phyloP scores from a whole-genome alignment of 2,113 vertebrate genomes.

The Pholis gunnellus region DNA sequence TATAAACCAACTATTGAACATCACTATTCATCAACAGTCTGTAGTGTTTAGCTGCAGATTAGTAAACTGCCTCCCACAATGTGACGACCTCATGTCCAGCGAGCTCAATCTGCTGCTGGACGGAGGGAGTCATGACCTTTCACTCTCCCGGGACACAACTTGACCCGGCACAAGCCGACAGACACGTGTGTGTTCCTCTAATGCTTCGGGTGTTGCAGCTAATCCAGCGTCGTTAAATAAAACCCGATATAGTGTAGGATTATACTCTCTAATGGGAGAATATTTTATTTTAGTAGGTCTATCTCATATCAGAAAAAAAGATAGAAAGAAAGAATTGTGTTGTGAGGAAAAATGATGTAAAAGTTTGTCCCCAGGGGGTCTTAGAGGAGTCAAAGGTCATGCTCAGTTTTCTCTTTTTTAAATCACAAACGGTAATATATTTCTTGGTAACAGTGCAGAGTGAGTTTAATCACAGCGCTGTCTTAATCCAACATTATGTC shows the following conservation, averaged over 20 bases:
- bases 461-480: not conserved
- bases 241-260: not conserved
- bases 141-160: slow-evolving; percentile 50
- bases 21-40: not conserved
- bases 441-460: not conserved
- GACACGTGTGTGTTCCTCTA: slow-evolving; percentile 48
- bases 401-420: slow-evolving; percentile 57
- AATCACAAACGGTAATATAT: slow-evolving; percentile 56
- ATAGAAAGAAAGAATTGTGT: not conserved
- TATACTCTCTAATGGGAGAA: not conserved
- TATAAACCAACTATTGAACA: not conserved
- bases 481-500: not conserved
- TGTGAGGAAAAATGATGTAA: not conserved
- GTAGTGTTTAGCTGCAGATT: not conserved
- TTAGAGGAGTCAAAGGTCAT: slow-evolving; percentile 51
- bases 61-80: slow-evolving; percentile 11
- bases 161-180: slow-evolving; percentile 65
- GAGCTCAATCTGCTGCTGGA: slow-evolving; percentile 33
- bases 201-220: not conserved
- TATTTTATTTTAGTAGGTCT: not conserved
- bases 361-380: slow-evolving; percentile 50
- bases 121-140: slow-evolving; percentile 65
- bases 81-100: slow-evolving; percentile 23
- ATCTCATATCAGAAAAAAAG: not conserved
- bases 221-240: not conserved